Conservation (phyloP, 2,888 invertebrate species). For the Drosophila putrida region DNA sequence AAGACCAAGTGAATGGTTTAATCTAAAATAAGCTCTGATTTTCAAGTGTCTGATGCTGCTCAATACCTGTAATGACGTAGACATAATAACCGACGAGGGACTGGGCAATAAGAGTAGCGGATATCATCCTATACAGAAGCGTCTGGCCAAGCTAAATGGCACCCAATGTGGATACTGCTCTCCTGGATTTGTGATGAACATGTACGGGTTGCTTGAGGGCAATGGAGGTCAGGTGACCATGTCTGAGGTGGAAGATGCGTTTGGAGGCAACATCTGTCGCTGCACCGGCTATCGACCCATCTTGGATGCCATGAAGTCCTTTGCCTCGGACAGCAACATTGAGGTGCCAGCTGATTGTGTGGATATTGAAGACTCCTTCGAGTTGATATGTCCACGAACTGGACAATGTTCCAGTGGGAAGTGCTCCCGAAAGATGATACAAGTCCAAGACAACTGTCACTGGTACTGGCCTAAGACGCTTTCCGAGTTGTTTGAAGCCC, state of each 20-base stretch:
- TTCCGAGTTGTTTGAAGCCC: conserved; percentile 65
- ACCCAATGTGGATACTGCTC: conserved; percentile 92
- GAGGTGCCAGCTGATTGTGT: conserved; percentile 84
- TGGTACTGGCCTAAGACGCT: conserved; percentile 81
- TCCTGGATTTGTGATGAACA: conserved; percentile 93
- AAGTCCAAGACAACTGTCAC: conserved; percentile 33
- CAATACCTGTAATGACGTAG: conserved; percentile 88
- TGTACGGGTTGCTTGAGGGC: conserved; percentile 87
- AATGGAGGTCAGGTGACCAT: conserved; percentile 86
- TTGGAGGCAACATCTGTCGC: conserved; percentile 92
- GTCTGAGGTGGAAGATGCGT: conserved; percentile 90
- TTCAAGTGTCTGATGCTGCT: conserved; percentile 88
- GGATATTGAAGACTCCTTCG: conserved; percentile 85
- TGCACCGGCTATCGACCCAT: conserved; percentile 93
- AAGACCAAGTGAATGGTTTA: neutral
- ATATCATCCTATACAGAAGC: conserved; percentile 89
- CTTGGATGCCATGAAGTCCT: conserved; percentile 91
- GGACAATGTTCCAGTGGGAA: conserved; percentile 82
- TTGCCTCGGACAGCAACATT: conserved; percentile 88
- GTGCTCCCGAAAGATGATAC: conserved; percentile 61
- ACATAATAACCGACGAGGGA: conserved; percentile 90
- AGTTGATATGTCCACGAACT: conserved; percentile 68
- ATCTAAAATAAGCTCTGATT: neutral
- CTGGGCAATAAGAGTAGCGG: conserved; percentile 89
- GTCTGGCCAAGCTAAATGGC: conserved; percentile 89